A percentile compares a stretch with the other conserved stretches of the same genome.
Evolutionary conservation across 1,140 invertebrate species (phyloP).

Genomic region (Aphaenogaster floridana): DNA sequence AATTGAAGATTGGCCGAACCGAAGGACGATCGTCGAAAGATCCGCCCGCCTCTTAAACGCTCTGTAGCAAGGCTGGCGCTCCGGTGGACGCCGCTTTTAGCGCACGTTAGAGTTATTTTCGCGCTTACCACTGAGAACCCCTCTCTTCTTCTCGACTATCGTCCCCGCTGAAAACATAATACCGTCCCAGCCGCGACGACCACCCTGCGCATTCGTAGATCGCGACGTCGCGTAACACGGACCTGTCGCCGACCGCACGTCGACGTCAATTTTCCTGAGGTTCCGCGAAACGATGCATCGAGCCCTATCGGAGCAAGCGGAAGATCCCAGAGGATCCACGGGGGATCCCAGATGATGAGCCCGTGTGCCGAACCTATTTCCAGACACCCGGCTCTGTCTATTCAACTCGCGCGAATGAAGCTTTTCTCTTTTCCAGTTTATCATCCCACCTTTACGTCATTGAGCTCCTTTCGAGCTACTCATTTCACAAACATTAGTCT

Average conservation of each 20-base stretch:
- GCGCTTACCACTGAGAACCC: slow-evolving; percentile 78
- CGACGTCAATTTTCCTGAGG: not conserved
- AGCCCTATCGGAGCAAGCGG: not conserved
- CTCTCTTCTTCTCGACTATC: slow-evolving; percentile 71
- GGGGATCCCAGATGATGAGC: slow-evolving; percentile 57
- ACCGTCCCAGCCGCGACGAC: slow-evolving; percentile 47
- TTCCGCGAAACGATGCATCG: not conserved
- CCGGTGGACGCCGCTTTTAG: slow-evolving; percentile 83
- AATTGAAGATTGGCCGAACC: slow-evolving; percentile 9
- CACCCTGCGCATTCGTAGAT: slow-evolving; percentile 41
- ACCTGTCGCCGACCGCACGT: not conserved
- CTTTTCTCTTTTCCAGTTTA: not conserved
- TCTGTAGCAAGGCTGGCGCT: slow-evolving; percentile 80
- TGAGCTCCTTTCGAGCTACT: not conserved
- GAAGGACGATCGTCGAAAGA: slow-evolving; percentile 7
- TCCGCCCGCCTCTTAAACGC: slow-evolving; percentile 63
- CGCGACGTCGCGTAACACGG: slow-evolving; percentile 3
- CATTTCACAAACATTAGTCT: not conserved
- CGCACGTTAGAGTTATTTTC: slow-evolving; percentile 84
- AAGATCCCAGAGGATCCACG: not conserved
- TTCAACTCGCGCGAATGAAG: not conserved
- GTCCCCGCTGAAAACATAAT: slow-evolving; percentile 77
- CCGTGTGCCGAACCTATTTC: slow-evolving; percentile 71
- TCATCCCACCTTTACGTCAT: not conserved
- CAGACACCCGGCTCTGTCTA: slow-evolving; percentile 56